These are phyloP conservation scores for Ryuthela nishihirai DNA, from an alignment of 2,888 invertebrate species.

Conservation along the genomic window DNA sequence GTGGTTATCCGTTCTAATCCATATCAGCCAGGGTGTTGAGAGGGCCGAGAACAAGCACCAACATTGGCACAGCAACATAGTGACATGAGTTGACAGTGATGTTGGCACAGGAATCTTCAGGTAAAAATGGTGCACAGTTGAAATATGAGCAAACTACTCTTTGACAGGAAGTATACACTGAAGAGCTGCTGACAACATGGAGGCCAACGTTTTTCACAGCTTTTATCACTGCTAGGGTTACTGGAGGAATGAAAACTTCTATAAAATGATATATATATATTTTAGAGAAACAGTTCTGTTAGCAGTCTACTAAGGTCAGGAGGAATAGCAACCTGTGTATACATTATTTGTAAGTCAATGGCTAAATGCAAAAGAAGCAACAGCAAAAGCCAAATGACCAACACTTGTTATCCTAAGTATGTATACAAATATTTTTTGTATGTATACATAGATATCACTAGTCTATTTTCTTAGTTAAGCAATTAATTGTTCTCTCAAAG, in stretches of 20 bases:
- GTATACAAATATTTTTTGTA: slow-evolving; percentile 1
- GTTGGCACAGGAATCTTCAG: slow-evolving; percentile 1
- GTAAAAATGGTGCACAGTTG: neutral
- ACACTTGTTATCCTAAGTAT: neutral
- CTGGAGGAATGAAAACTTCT: slow-evolving; percentile 10
- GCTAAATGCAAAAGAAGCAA: slow-evolving; percentile 3
- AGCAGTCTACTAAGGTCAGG: slow-evolving; percentile 1
- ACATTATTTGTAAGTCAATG: neutral
- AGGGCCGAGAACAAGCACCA: slow-evolving; percentile 14
- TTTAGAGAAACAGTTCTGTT: neutral
- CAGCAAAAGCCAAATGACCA: neutral
- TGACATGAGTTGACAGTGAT: slow-evolving; percentile 7
- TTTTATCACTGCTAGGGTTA: neutral
- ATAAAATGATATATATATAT: slow-evolving; percentile 17
- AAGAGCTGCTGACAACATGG: neutral
- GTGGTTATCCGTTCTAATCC: too few species aligned
- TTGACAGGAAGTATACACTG: neutral
- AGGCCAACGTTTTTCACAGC: neutral
- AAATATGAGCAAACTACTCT: neutral
- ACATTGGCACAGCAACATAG: slow-evolving; percentile 20
- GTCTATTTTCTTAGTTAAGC: slow-evolving; percentile 2
- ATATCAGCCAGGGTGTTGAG: too few species aligned
- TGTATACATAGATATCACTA: neutral
- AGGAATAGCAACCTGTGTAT: neutral
- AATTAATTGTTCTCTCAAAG: neutral